phyloP scores from a whole-genome alignment of 1,140 invertebrate species.

The Penaeus japonicus region DNA sequence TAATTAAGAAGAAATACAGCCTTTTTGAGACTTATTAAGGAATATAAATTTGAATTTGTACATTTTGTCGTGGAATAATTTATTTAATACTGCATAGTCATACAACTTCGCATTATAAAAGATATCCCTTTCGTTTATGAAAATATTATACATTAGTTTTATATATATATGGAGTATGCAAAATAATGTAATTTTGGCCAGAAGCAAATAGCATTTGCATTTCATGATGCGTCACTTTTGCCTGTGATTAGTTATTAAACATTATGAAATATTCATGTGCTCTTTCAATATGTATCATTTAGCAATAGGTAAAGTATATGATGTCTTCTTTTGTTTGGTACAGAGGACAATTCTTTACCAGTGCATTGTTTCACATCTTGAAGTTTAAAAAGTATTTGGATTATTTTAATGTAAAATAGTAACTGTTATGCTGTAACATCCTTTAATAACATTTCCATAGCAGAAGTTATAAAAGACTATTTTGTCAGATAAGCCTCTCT shows the following conservation, averaged over 20 bases:
- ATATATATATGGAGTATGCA: slow-evolving; percentile 4
- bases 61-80: slow-evolving; percentile 6
- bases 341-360: background rate
- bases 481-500: slow-evolving; percentile 16
- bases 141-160: slow-evolving; percentile 1
- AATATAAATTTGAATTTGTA: background rate
- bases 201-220: slow-evolving; percentile 38
- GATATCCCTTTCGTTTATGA: too few species aligned
- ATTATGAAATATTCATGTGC: slow-evolving; percentile 50
- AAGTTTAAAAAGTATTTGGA: background rate
- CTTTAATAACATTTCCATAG: background rate
- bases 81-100: background rate
- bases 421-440: background rate
- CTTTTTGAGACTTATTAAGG: background rate
- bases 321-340: slow-evolving; percentile 17
- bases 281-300: slow-evolving; percentile 50
- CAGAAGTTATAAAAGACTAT: slow-evolving; percentile 6
- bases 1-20: background rate
- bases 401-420: background rate
- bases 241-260: slow-evolving; percentile 54
- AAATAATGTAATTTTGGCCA: slow-evolving; percentile 2
- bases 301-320: slow-evolving; percentile 44
- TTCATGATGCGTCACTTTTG: slow-evolving; percentile 46
- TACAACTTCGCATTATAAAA: too few species aligned
- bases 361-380: background rate